These are phyloP conservation scores for Agrochola lychnidis DNA, from an alignment of 2,888 invertebrate species.

Conservation along the genomic window DNA sequence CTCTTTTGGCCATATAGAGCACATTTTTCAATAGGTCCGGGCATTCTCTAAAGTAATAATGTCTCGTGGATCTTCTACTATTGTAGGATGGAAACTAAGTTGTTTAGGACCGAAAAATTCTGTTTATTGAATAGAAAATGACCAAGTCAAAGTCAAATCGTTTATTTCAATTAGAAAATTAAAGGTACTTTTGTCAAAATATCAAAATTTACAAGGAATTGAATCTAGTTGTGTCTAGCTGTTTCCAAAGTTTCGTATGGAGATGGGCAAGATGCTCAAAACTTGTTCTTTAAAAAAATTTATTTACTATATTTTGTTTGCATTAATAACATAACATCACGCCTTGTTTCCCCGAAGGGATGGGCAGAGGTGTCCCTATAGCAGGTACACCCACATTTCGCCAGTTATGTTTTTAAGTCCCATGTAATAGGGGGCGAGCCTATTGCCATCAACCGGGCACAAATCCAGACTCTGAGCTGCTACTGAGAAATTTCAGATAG, in stretches of 20 bases:
- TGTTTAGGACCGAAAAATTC: neutral
- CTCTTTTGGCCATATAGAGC: neutral
- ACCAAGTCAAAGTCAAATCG: neutral
- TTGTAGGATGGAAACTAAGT: neutral
- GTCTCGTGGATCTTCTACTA: neutral
- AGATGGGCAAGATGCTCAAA: neutral
- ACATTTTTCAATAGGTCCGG: neutral
- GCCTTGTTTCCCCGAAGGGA: too few species aligned
- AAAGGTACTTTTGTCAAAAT: too few species aligned
- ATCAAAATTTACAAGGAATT: too few species aligned
- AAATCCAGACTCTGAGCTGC: too few species aligned
- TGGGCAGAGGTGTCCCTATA: too few species aligned
- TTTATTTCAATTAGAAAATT: too few species aligned
- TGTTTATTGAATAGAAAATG: neutral
- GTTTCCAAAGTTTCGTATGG: neutral
- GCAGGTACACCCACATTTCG: too few species aligned
- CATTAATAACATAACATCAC: too few species aligned
- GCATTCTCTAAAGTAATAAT: neutral
- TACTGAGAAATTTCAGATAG: too few species aligned
- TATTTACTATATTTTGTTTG: neutral
- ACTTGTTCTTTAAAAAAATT: neutral
- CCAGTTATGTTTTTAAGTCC: too few species aligned
- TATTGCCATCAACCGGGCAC: too few species aligned
- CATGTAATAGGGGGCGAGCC: too few species aligned
- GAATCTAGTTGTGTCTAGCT: neutral